Percentiles rank a stretch among this genome's conserved stretches.
These are phyloP conservation scores for Dolichotis patagonum DNA, from an alignment of 2,113 vertebrate species.

Conservation along the genomic window DNA sequence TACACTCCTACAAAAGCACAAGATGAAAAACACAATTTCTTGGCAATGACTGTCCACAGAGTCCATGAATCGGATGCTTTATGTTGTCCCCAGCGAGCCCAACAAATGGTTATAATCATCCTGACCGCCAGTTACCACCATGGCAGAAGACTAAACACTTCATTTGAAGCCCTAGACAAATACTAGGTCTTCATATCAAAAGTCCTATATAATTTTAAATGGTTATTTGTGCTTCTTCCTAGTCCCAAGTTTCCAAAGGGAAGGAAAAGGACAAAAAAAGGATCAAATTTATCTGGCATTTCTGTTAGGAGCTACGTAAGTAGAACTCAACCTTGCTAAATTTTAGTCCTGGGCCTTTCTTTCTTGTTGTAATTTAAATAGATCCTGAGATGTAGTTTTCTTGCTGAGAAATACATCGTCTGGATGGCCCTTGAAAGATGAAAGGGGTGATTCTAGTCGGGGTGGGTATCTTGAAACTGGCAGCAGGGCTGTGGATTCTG, in stretches of 20 bases:
- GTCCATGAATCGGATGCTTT: neutral
- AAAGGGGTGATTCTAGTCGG: neutral
- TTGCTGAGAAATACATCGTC: neutral
- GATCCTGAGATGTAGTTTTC: neutral
- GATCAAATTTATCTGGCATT: neutral
- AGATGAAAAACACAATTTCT: neutral
- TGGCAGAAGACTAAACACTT: neutral
- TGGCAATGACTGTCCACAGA: neutral
- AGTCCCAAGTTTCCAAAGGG: neutral
- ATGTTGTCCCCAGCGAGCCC: neutral
- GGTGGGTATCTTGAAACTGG: neutral
- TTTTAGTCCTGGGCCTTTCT: neutral
- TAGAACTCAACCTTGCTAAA: neutral
- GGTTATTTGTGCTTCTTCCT: conserved; percentile 15
- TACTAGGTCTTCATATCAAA: neutral
- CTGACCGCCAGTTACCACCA: neutral
- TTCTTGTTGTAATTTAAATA: neutral
- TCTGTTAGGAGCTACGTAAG: neutral
- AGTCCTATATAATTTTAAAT: neutral
- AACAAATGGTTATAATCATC: neutral
- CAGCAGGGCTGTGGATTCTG: neutral
- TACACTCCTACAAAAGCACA: neutral
- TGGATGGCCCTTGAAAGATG: neutral
- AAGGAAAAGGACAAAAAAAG: neutral
- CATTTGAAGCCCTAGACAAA: conserved; percentile 23